These are phyloP conservation scores for Andrena minutula DNA, from an alignment of 2,888 invertebrate species.

Conservation along the genomic window DNA sequence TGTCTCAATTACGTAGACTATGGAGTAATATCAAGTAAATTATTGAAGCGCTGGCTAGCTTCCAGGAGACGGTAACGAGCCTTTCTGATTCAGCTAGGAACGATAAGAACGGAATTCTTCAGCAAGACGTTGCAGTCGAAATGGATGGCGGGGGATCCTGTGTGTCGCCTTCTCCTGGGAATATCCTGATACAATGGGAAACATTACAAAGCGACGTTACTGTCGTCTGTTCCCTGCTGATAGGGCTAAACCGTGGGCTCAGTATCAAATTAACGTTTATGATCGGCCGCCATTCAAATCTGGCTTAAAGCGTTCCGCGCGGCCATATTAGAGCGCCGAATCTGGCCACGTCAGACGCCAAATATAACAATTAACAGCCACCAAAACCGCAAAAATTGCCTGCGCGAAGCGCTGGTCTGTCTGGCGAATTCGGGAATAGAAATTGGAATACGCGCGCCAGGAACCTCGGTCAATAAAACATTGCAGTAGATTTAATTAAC, in stretches of 20 bases:
- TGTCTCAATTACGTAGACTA: background rate
- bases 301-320: constrained; percentile 57
- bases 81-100: constrained; percentile 32
- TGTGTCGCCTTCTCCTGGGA: constrained; percentile 51
- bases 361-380: constrained; percentile 4
- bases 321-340: constrained; percentile 29
- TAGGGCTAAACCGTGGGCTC: constrained; percentile 73
- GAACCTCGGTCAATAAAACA: constrained; percentile 19
- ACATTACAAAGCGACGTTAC: constrained; percentile 69
- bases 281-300: constrained; percentile 70
- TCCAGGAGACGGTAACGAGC: background rate
- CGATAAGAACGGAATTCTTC: constrained; percentile 53
- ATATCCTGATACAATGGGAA: constrained; percentile 63
- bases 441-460: constrained; percentile 5
- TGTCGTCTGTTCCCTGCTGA: constrained; percentile 71
- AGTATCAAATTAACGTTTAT: constrained; percentile 74
- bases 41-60: background rate
- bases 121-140: constrained; percentile 6
- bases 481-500: background rate
- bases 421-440: background rate
- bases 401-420: background rate
- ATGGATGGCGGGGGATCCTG: constrained; percentile 10
- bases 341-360: background rate
- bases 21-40: background rate
- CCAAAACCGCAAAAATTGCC: background rate